These are phyloP conservation scores for Sussaba pulchella DNA, from an alignment of 2,888 invertebrate species.

Conservation along the genomic window DNA sequence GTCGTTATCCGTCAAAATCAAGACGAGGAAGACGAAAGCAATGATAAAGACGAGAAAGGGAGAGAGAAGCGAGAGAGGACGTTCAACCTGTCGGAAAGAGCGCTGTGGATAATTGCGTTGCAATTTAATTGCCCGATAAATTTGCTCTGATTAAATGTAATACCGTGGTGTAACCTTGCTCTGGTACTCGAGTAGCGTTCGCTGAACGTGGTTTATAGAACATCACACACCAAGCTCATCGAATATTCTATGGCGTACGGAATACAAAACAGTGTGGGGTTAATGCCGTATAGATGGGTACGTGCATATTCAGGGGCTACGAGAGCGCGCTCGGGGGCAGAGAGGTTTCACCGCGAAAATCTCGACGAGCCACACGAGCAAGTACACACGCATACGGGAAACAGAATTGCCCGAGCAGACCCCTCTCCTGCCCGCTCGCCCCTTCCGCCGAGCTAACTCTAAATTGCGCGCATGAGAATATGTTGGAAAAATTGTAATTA, in stretches of 20 bases:
- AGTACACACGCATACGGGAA: background rate
- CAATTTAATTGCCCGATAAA: constrained; percentile 70
- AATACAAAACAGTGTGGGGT: constrained; percentile 32
- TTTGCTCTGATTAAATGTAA: constrained; percentile 70
- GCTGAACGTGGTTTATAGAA: constrained; percentile 30
- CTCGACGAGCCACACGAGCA: constrained; percentile 11
- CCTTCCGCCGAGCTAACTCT: background rate
- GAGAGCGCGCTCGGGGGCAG: background rate
- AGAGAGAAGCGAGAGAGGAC: constrained; percentile 14
- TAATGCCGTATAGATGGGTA: constrained; percentile 8
- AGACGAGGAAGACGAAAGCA: constrained; percentile 24
- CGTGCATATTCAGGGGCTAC: constrained; percentile 12
- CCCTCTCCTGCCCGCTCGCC: too few relatives aligned
- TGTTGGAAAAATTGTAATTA: constrained; percentile 27
- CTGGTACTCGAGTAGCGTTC: constrained; percentile 8
- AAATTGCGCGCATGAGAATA: constrained; percentile 24
- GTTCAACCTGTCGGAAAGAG: constrained; percentile 58
- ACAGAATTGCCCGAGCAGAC: background rate
- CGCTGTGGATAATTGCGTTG: constrained; percentile 57
- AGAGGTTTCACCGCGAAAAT: constrained; percentile 21
- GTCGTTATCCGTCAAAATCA: constrained; percentile 56
- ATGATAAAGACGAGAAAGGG: constrained; percentile 26
- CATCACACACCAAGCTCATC: constrained; percentile 29
- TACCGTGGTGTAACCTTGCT: constrained; percentile 56
- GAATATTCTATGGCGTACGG: constrained; percentile 44